Evolutionary conservation across 2,113 vertebrate species (phyloP).

Genomic region (Nyctibius bracteatus): DNA sequence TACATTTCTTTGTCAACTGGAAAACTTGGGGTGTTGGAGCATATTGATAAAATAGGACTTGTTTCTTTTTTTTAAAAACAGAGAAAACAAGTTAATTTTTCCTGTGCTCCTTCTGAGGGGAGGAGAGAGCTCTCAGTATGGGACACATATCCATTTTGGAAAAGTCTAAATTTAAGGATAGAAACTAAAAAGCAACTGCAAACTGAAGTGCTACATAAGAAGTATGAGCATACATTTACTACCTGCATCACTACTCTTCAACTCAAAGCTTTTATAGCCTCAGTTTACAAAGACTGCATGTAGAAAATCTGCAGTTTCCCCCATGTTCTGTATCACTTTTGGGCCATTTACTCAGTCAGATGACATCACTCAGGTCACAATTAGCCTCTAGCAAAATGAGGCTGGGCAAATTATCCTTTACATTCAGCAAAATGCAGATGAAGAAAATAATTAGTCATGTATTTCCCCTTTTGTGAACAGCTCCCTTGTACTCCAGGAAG

Average conservation of each 20-base stretch:
- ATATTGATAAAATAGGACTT: background rate
- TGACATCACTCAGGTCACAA: slow-evolving; percentile 18
- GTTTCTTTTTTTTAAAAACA: background rate
- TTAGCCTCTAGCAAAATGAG: background rate
- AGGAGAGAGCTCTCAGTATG: background rate
- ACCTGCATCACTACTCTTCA: background rate
- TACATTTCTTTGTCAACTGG: background rate
- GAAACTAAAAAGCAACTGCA: background rate
- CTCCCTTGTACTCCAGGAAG: slow-evolving; percentile 11
- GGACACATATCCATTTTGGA: background rate
- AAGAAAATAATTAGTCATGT: slow-evolving; percentile 28
- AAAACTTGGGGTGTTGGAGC: background rate
- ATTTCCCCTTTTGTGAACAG: slow-evolving; percentile 5
- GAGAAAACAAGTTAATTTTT: background rate
- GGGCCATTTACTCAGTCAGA: background rate
- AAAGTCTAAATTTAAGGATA: background rate
- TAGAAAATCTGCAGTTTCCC: background rate
- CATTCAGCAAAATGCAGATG: slow-evolving; percentile 8
- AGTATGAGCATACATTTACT: background rate
- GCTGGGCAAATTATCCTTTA: background rate
- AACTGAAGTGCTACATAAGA: background rate
- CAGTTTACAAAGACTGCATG: background rate
- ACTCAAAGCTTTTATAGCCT: background rate
- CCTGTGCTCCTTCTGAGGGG: background rate
- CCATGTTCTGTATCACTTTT: background rate